Conservation (phyloP, 2,888 invertebrate species). For the Oxystoma pomonae region DNA sequence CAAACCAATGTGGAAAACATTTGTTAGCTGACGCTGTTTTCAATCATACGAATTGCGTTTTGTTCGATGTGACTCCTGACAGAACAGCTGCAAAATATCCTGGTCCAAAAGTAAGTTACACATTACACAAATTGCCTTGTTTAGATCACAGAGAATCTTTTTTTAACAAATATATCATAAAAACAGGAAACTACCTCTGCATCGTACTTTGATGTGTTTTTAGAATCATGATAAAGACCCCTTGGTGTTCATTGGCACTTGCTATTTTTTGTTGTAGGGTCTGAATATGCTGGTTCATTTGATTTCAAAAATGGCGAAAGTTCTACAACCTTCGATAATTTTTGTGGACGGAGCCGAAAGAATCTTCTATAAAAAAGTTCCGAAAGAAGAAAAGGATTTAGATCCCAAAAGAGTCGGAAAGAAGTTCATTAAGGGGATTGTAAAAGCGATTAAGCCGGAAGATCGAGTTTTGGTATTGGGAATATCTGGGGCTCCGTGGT, state of each 20-base stretch:
- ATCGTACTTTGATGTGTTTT: no score
- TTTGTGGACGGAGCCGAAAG: constrained; percentile 64
- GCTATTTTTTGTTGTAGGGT: constrained; percentile 43
- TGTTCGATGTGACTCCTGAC: constrained; percentile 72
- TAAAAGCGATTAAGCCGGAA: constrained; percentile 60
- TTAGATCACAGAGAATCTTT: no score
- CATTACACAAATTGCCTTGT: no score
- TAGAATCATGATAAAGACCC: no score
- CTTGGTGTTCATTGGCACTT: no score
- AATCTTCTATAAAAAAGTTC: constrained; percentile 65
- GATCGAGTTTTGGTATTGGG: constrained; percentile 70
- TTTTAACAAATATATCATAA: no score
- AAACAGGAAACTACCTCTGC: no score
- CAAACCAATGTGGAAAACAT: constrained; percentile 66
- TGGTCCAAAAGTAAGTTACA: constrained; percentile 53
- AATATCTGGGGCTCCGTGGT: constrained; percentile 65
- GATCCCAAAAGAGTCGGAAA: constrained; percentile 69
- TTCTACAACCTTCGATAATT: constrained; percentile 71
- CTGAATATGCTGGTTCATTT: constrained; percentile 62
- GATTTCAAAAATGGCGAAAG: constrained; percentile 60
- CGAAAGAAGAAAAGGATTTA: constrained; percentile 56
- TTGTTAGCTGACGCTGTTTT: constrained; percentile 70
- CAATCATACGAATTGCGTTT: constrained; percentile 67
- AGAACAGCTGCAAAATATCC: constrained; percentile 66
- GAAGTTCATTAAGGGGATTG: constrained; percentile 62